Percentiles rank a stretch among this genome's conserved stretches.
Conservation (phyloP, 2,797 vertebrate genomes). For the Megalops cyprinoides region DNA sequence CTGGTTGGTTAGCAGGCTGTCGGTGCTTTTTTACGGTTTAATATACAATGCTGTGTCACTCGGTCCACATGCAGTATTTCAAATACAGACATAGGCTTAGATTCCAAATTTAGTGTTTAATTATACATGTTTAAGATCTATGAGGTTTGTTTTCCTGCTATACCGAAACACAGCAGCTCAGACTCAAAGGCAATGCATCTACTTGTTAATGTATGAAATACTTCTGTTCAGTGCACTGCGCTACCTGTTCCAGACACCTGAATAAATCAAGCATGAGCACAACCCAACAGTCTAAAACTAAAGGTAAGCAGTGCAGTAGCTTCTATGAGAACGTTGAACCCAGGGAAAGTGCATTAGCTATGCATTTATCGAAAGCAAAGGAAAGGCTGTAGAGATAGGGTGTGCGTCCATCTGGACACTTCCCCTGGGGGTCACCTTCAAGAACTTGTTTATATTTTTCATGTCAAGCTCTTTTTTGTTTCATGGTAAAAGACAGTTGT, state of each 20-base stretch:
- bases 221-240: constrained; percentile 4
- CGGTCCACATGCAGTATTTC: constrained; percentile 3
- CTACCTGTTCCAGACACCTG: neutral
- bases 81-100: constrained; percentile 11
- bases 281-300: neutral
- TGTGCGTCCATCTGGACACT: neutral
- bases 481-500: neutral
- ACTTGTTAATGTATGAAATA: constrained; percentile 18
- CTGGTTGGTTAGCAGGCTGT: neutral
- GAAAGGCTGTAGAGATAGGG: neutral
- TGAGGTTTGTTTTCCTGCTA: constrained; percentile 10
- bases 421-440: neutral
- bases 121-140: constrained; percentile 22
- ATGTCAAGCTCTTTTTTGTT: constrained; percentile 2
- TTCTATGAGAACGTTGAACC: neutral
- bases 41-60: constrained; percentile 11
- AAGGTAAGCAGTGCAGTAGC: neutral
- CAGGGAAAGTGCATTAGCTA: too few species aligned
- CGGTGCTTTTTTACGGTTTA: neutral
- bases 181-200: neutral
- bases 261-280: neutral
- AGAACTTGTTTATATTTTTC: neutral
- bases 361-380: too few species aligned
- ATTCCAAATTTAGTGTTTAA: constrained; percentile 15
- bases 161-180: constrained; percentile 1